Evolutionary conservation across 2,888 invertebrate genomes (phyloP).

Genomic region (Sepioteuthis lessoniana): DNA sequence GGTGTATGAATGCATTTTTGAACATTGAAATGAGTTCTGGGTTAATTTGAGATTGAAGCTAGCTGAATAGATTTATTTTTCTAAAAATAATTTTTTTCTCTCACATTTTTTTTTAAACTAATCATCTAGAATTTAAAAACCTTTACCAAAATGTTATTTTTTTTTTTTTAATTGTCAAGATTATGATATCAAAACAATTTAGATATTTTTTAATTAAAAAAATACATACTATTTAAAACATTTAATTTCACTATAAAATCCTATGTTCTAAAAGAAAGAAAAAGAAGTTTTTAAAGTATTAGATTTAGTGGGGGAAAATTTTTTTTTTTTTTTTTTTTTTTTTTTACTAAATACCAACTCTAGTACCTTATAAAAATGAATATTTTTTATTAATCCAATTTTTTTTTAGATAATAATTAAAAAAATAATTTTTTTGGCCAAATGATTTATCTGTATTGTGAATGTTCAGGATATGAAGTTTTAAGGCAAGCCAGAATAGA

Average conservation of each 20-base stretch:
- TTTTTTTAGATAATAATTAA: not conserved
- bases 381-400: not conserved
- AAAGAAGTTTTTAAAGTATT: not conserved
- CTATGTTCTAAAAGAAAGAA: no score
- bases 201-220: not conserved
- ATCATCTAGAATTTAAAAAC: not conserved
- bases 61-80: not conserved
- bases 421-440: not conserved
- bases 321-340: no score
- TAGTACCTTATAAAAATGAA: conserved; percentile 1
- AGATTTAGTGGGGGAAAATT: not conserved
- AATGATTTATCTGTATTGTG: conserved; percentile 2
- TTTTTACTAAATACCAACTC: not conserved
- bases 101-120: not conserved
- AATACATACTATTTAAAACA: not conserved
- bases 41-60: not conserved
- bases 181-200: not conserved
- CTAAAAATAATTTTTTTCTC: not conserved
- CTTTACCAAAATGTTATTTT: not conserved
- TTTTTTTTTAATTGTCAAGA: not conserved
- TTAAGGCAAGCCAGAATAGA: not conserved
- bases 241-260: not conserved
- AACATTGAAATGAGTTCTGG: not conserved
- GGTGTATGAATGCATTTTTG: not conserved
- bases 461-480: not conserved